Percentiles rank a stretch among this genome's conserved stretches.
Conservation (phyloP, 2,797 vertebrate genomes). For the Arnoldichthys spilopterus region DNA sequence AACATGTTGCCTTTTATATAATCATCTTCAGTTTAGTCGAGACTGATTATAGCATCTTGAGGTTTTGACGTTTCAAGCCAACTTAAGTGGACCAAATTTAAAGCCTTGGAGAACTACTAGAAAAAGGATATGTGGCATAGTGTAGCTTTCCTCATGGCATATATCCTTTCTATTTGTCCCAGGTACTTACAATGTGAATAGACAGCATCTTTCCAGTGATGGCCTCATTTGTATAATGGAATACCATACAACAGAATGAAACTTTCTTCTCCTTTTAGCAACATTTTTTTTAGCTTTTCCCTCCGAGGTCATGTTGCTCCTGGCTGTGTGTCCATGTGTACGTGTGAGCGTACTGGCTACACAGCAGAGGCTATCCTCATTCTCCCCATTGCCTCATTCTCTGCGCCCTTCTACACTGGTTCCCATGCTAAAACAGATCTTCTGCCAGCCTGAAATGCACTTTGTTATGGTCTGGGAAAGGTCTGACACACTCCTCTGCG, state of each 20-base stretch:
- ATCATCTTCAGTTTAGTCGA: neutral
- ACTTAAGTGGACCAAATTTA: constrained; percentile 3
- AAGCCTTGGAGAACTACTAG: constrained; percentile 13
- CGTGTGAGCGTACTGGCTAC: constrained; percentile 14
- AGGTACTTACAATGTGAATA: neutral
- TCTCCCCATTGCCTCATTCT: constrained; percentile 28
- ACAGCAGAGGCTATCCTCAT: neutral
- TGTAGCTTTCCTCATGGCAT: neutral
- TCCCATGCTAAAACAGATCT: constrained; percentile 6
- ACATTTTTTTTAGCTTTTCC: neutral
- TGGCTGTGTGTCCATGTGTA: neutral
- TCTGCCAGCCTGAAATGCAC: neutral
- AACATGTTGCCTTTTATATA: constrained; percentile 29
- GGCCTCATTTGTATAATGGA: neutral
- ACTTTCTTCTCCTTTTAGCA: neutral
- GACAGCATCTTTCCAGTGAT: neutral
- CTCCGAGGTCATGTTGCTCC: neutral
- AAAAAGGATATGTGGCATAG: neutral
- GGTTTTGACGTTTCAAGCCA: neutral
- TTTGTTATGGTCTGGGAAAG: neutral
- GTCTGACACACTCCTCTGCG: no score
- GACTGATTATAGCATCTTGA: neutral
- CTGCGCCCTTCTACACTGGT: neutral
- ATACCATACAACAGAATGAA: neutral
- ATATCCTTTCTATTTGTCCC: neutral